Percentiles rank a stretch among this genome's conserved stretches.
Conservation (phyloP, 2,113 vertebrate species). For the Fregetta grallaria region DNA sequence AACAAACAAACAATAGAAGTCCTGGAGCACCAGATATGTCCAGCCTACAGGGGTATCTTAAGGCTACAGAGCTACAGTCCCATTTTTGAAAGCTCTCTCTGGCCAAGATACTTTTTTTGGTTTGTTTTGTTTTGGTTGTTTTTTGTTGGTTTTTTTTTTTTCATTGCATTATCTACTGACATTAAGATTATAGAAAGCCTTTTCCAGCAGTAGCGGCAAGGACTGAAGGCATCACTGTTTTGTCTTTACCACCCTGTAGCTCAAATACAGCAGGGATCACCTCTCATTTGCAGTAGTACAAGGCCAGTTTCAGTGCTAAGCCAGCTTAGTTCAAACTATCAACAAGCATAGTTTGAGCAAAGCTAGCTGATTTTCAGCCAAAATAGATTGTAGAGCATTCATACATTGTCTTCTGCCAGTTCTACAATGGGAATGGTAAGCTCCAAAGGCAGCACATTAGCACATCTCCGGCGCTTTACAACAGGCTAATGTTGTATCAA, state of each 20-base stretch:
- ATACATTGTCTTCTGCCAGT: not conserved
- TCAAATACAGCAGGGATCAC: not conserved
- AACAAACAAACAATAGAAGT: fast-evolving
- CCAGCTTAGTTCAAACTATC: not conserved
- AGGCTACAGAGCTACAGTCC: not conserved
- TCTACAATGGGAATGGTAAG: not conserved
- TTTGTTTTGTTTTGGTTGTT: too few species aligned
- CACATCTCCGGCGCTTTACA: not conserved
- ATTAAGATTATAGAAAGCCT: not conserved
- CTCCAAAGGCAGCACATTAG: not conserved
- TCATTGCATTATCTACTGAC: not conserved
- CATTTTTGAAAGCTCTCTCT: not conserved
- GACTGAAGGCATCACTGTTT: not conserved
- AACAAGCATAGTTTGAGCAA: not conserved
- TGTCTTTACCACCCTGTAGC: not conserved
- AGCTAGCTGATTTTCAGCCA: not conserved
- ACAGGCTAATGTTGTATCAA: not conserved
- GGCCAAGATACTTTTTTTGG: not conserved
- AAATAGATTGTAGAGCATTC: fast-evolving
- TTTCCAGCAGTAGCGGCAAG: not conserved
- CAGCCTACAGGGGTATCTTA: not conserved
- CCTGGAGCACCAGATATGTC: not conserved
- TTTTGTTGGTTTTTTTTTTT: too few species aligned
- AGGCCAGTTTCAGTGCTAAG: not conserved
- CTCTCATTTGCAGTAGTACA: not conserved